Evolutionary conservation across 1,140 invertebrate species (phyloP).

Genomic region (Diachasma alloeum): DNA sequence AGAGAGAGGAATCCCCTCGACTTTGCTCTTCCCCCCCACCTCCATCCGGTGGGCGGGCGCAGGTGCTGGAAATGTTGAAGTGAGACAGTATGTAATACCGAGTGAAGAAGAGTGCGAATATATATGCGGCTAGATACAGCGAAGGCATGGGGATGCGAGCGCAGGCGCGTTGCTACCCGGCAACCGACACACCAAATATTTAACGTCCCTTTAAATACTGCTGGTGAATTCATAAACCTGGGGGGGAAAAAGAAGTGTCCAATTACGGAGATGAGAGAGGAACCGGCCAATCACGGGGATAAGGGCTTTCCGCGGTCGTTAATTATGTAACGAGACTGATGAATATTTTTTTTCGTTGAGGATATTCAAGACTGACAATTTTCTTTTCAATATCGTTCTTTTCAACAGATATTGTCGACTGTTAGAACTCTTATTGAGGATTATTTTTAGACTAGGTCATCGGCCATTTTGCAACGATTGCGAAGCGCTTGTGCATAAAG

Average conservation of each 20-base stretch:
- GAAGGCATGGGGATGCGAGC: slow-evolving; percentile 8
- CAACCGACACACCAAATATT: slow-evolving; percentile 45
- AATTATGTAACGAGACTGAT: neutral
- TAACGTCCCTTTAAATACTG: slow-evolving; percentile 36
- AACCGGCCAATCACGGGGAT: neutral
- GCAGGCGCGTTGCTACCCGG: slow-evolving; percentile 37
- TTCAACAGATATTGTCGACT: no score
- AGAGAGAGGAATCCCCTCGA: neutral
- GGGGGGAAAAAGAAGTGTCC: neutral
- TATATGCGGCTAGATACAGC: slow-evolving; percentile 22
- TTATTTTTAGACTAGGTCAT: no score
- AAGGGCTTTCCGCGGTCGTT: neutral
- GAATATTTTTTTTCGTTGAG: neutral
- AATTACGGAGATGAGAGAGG: neutral
- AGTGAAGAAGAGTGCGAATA: neutral
- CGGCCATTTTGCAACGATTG: no score
- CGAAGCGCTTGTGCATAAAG: no score
- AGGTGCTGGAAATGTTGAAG: neutral
- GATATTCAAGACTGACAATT: neutral
- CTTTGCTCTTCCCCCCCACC: neutral
- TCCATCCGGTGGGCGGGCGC: neutral
- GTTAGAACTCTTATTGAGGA: no score
- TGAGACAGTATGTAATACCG: neutral
- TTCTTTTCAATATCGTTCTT: no score
- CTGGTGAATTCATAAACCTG: neutral